Evolutionary conservation across 2,888 invertebrate species (phyloP), one percentile per base, ranked within the genome.

Genomic region (Pammene fasciana): DNA sequence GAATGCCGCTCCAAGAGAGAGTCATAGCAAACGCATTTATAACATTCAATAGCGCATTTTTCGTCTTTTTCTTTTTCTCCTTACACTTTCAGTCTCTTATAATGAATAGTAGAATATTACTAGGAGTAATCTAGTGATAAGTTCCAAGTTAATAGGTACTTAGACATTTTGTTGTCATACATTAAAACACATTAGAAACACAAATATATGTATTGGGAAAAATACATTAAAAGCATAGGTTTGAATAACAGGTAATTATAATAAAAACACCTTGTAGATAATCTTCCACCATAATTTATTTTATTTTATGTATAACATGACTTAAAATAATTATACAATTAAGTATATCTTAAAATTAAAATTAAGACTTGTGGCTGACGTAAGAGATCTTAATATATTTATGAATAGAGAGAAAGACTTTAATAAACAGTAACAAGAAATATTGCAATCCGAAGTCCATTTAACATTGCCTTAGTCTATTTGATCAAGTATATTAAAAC

Each of bases 321-420:
- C 18, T 26, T 46, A 55, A 0, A 45, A 0, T 57, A 16, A 36
- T 55, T 34, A 43, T 8, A 11, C 16, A 56, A 11, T n/a, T n/a
- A n/a, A n/a, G n/a, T n/a, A n/a, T n/a, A n/a, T n/a, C n/a, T n/a
- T 50, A 36, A 38, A 8, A 16, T 2, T 66, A 57, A 38, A 26
- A 16, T 26, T 56, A 56, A 61, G 48, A 16, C 62, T 62, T 56
- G 46, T 67, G 46, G 68, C 68, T 68, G 62, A 56, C 65, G 6
- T 14, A 10, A 8, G 5, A 34, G 11, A n/a, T 9, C 36, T 7
- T 26, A 36, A 56, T 7, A 18, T 5, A 43, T 38, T 34, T 55
- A 56, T 18, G 45, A n/a, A 43, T 26, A 14, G 5, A 34, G 26
- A 41, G 55, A 36, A 65, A 55, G 45, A 55, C 64, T 45, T 26